Conservation (phyloP, 2,888 invertebrate species). For the Trichogramma dendrolimi region DNA sequence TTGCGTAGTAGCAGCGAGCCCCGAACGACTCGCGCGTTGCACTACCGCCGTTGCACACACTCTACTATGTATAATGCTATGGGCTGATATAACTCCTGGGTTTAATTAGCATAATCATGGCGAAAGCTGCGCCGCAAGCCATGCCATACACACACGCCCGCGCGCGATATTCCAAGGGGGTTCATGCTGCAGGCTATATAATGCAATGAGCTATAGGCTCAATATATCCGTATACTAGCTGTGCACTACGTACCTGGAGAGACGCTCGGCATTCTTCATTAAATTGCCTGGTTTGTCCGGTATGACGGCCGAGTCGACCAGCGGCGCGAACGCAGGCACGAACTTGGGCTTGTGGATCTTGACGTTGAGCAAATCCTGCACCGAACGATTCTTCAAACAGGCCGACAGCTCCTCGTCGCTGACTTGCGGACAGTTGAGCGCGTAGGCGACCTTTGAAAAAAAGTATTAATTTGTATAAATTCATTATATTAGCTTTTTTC, state of each 20-base stretch:
- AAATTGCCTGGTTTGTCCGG: slow-evolving; percentile 74
- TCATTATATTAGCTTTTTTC: background rate
- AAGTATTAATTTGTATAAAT: background rate
- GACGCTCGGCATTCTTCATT: slow-evolving; percentile 70
- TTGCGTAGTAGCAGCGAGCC: too few species aligned
- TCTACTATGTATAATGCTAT: too few species aligned
- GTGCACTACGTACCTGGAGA: slow-evolving; percentile 62
- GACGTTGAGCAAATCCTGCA: slow-evolving; percentile 44
- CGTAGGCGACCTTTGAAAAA: slow-evolving; percentile 59
- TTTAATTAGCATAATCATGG: too few species aligned
- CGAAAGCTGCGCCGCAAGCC: background rate
- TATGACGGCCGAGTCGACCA: slow-evolving; percentile 80
- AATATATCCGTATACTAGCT: too few species aligned
- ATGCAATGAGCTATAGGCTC: background rate
- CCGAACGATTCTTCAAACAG: slow-evolving; percentile 55
- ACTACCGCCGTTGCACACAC: too few species aligned
- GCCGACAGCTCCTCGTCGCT: slow-evolving; percentile 56
- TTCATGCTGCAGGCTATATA: too few species aligned
- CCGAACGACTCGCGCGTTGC: too few species aligned
- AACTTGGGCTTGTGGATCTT: slow-evolving; percentile 60
- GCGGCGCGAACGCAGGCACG: slow-evolving; percentile 82
- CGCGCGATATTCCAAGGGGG: background rate
- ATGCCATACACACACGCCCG: too few species aligned
- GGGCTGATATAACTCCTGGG: too few species aligned
- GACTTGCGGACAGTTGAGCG: slow-evolving; percentile 69